Evolutionary conservation across 1,140 invertebrate species (phyloP).

Genomic region (Cherax quadricarinatus): DNA sequence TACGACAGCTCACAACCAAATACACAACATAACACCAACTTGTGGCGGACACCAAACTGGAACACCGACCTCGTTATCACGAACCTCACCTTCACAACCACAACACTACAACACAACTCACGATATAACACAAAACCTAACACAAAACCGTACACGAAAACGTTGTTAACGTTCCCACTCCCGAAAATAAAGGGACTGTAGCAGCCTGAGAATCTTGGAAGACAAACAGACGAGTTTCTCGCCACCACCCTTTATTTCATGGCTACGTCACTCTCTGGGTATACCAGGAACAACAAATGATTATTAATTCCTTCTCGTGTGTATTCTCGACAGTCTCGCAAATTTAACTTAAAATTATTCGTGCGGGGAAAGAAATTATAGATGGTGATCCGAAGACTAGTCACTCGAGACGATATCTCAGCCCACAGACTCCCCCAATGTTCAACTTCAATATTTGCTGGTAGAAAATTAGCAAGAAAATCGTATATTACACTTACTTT

Average conservation of each 20-base stretch:
- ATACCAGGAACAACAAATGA: not conserved
- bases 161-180: too few species aligned
- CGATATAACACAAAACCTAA: not conserved
- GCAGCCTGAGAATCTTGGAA: not conserved
- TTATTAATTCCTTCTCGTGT: not conserved
- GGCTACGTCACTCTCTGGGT: not conserved
- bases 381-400: not conserved
- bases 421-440: too few species aligned
- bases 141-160: not conserved
- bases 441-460: too few species aligned
- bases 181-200: too few species aligned
- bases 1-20: not conserved
- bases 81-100: conserved; percentile 10
- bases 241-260: conserved; percentile 39
- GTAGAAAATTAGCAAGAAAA: too few species aligned
- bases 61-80: conserved; percentile 58
- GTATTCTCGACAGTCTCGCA: not conserved
- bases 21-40: conserved; percentile 43
- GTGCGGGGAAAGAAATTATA: not conserved
- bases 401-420: not conserved
- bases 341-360: not conserved
- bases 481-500: too few species aligned
- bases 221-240: not conserved
- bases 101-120: not conserved
- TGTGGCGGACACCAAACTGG: conserved; percentile 69